Percentiles rank a stretch among this genome's conserved stretches.
These are phyloP conservation scores for Rotaria socialis DNA, from an alignment of 2,888 invertebrate species.

Conservation along the genomic window DNA sequence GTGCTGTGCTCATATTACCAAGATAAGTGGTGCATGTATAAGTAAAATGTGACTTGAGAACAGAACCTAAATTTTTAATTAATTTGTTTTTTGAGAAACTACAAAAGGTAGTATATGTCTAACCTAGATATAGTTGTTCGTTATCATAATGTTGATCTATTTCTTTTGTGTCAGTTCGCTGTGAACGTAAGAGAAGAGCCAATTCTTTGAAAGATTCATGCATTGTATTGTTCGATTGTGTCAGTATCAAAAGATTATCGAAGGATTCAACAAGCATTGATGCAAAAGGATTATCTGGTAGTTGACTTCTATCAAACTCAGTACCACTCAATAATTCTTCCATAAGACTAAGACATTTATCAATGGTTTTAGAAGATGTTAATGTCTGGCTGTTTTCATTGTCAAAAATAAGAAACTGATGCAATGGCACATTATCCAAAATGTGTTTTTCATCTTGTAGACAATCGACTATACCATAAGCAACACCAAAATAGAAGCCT, in stretches of 20 bases:
- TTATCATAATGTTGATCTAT: background rate
- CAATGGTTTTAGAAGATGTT: background rate
- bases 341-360: background rate
- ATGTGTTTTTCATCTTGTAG: background rate
- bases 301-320: background rate
- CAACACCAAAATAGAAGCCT: slow-evolving; percentile 13
- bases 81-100: too few relatives aligned
- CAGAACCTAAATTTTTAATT: background rate
- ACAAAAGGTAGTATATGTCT: background rate
- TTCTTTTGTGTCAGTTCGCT: background rate
- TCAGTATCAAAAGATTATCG: background rate
- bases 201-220: background rate
- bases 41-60: slow-evolving; percentile 5
- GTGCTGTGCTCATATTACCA: background rate
- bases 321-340: background rate
- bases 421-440: background rate
- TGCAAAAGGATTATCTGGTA: background rate
- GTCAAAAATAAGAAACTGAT: background rate
- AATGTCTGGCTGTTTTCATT: background rate
- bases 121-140: background rate
- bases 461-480: background rate
- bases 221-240: background rate
- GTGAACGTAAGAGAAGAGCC: background rate
- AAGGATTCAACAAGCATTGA: background rate
- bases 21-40: slow-evolving; percentile 21